Evolutionary conservation across 2,888 invertebrate species (phyloP).

Genomic region (Caenorhabditis doughertyi): DNA sequence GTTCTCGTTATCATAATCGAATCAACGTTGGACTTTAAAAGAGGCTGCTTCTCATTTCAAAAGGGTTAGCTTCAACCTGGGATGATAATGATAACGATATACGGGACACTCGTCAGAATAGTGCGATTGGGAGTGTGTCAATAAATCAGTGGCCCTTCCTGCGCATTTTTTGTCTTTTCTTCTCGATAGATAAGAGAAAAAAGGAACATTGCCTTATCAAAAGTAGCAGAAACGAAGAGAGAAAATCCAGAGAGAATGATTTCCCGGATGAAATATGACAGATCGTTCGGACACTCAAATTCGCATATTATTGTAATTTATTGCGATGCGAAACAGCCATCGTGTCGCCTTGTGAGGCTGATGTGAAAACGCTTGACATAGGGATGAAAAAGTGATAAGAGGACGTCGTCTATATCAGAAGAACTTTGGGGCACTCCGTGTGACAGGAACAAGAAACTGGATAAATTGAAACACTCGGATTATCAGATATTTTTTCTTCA

Average conservation of each 20-base stretch:
- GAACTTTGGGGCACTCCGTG: background rate
- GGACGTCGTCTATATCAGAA: slow-evolving; percentile 4
- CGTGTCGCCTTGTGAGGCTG: slow-evolving; percentile 35
- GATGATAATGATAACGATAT: slow-evolving; percentile 17
- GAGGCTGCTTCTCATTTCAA: slow-evolving; percentile 8
- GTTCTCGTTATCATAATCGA: slow-evolving; percentile 57
- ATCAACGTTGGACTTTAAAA: slow-evolving; percentile 31
- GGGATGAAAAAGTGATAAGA: background rate
- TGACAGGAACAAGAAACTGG: slow-evolving; percentile 45
- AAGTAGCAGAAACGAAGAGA: slow-evolving; percentile 9
- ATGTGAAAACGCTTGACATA: slow-evolving; percentile 12
- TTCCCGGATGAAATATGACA: slow-evolving; percentile 38
- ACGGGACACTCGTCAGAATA: slow-evolving; percentile 7
- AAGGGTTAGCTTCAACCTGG: slow-evolving; percentile 9
- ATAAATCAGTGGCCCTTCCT: slow-evolving; percentile 39
- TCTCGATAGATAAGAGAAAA: slow-evolving; percentile 12
- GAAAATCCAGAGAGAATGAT: slow-evolving; percentile 14
- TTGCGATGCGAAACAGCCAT: slow-evolving; percentile 51
- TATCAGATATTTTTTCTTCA: slow-evolving; percentile 30
- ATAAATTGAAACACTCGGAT: slow-evolving; percentile 28
- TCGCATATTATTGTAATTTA: slow-evolving; percentile 57
- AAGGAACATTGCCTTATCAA: slow-evolving; percentile 34
- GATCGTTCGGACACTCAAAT: slow-evolving; percentile 46
- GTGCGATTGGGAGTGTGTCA: slow-evolving; percentile 34
- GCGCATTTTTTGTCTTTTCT: slow-evolving; percentile 34